A percentile compares a stretch with the other conserved stretches of the same genome.
These are phyloP conservation scores for Python bivittatus DNA, from an alignment of 2,113 vertebrate genomes.

Conservation along the genomic window DNA sequence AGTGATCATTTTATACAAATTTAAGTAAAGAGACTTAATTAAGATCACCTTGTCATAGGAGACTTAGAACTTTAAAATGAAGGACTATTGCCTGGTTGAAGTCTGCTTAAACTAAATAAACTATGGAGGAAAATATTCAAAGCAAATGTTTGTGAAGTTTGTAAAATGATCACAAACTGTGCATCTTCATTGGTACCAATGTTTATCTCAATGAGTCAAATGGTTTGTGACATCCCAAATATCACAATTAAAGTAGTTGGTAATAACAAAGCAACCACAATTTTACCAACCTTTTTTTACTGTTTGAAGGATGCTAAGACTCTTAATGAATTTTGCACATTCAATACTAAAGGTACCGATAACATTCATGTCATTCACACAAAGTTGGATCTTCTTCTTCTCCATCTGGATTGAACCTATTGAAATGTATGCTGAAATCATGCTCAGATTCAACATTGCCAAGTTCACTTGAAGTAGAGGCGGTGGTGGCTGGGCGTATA, in stretches of 20 bases:
- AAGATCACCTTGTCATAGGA: slow-evolving; percentile 71
- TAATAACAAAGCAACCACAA: slow-evolving; percentile 65
- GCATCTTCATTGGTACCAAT: slow-evolving; percentile 65
- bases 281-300: slow-evolving; percentile 66
- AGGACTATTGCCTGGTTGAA: slow-evolving; percentile 66
- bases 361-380: slow-evolving; percentile 80
- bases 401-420: slow-evolving; percentile 86
- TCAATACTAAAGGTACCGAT: slow-evolving; percentile 58
- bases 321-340: slow-evolving; percentile 65
- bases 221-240: slow-evolving; percentile 62
- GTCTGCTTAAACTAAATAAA: slow-evolving; percentile 69
- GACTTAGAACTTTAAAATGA: slow-evolving; percentile 63
- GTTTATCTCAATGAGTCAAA: slow-evolving; percentile 58
- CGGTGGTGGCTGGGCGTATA: slow-evolving; percentile 57
- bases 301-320: slow-evolving; percentile 51
- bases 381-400: slow-evolving; percentile 82
- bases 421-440: slow-evolving; percentile 83
- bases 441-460: slow-evolving; percentile 71
- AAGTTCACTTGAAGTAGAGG: slow-evolving; percentile 63
- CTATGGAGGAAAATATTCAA: slow-evolving; percentile 65
- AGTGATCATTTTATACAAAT: slow-evolving; percentile 68
- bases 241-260: slow-evolving; percentile 63
- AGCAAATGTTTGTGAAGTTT: slow-evolving; percentile 68
- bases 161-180: slow-evolving; percentile 65
- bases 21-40: slow-evolving; percentile 60